Conservation (phyloP, 2,797 vertebrate genomes). For the Distichodus sexfasciatus region DNA sequence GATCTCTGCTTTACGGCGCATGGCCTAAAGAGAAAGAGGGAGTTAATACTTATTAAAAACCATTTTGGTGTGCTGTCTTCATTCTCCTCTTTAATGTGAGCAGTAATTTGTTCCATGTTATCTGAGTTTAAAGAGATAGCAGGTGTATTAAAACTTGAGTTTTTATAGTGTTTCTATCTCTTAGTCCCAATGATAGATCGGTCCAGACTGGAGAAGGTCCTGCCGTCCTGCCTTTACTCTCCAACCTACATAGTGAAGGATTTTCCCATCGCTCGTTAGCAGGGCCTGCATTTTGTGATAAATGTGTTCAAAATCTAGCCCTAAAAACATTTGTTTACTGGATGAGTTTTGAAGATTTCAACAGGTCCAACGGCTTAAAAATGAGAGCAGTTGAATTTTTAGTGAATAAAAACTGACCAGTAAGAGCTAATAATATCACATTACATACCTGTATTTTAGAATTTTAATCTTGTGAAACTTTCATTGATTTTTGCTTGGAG, state of each 20-base stretch:
- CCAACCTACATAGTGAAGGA: conserved; percentile 98
- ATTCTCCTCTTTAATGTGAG: too few species aligned
- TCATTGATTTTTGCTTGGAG: neutral
- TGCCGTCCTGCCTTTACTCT: conserved; percentile 91
- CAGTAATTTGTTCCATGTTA: too few species aligned
- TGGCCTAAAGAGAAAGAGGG: too few species aligned
- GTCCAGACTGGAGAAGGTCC: conserved; percentile 82
- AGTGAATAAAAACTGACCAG: neutral
- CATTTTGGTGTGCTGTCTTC: too few species aligned
- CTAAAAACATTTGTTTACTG: neutral
- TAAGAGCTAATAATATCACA: neutral
- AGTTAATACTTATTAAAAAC: too few species aligned
- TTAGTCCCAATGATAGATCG: conserved; percentile 86
- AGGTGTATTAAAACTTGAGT: neutral
- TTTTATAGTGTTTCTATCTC: neutral
- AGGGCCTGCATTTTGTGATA: conserved; percentile 98
- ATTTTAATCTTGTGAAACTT: neutral
- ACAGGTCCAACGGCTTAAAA: neutral
- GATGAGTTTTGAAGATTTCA: neutral
- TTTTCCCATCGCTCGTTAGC: conserved; percentile 97
- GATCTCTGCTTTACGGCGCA: too few species aligned
- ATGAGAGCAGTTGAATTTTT: neutral
- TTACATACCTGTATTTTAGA: neutral
- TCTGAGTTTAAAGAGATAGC: too few species aligned
- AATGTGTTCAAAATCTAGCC: neutral